phyloP scores from a whole-genome alignment of 2,113 vertebrate species.

The Pseudorasbora parva region DNA sequence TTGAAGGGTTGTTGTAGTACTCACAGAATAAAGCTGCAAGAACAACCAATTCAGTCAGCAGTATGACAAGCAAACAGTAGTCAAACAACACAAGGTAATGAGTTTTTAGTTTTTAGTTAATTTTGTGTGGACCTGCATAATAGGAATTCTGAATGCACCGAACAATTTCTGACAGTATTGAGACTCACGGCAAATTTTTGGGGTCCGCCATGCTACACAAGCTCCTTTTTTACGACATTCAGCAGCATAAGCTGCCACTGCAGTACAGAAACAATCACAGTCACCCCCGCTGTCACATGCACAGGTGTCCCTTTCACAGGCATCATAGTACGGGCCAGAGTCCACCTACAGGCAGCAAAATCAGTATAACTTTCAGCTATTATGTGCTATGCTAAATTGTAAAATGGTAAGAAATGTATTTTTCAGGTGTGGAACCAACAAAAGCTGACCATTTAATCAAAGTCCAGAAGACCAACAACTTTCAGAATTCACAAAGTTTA shows the following conservation, averaged over 20 bases:
- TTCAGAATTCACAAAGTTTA: not conserved
- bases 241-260: conserved; percentile 89
- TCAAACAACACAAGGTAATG: not conserved
- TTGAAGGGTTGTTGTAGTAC: conserved; percentile 74
- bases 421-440: not conserved
- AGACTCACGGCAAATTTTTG: conserved; percentile 88
- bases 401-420: too few species aligned
- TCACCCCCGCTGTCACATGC: conserved; percentile 90
- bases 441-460: not conserved
- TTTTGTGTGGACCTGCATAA: not conserved
- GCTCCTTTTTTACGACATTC: conserved; percentile 80
- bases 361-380: too few species aligned
- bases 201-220: conserved; percentile 89
- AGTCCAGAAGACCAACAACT: not conserved
- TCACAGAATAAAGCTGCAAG: conserved; percentile 78
- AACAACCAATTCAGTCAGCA: not conserved
- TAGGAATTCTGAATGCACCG: not conserved
- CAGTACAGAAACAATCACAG: conserved; percentile 93
- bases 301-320: conserved; percentile 87
- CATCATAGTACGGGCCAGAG: conserved; percentile 80
- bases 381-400: too few species aligned
- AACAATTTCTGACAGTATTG: not conserved
- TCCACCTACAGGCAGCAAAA: conserved; percentile 78
- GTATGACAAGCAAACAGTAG: not conserved
- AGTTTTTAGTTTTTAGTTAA: not conserved